A percentile compares a stretch with the other conserved stretches of the same genome.
Evolutionary conservation across 2,797 vertebrate species (phyloP).

Genomic region (Limosa lapponica): DNA sequence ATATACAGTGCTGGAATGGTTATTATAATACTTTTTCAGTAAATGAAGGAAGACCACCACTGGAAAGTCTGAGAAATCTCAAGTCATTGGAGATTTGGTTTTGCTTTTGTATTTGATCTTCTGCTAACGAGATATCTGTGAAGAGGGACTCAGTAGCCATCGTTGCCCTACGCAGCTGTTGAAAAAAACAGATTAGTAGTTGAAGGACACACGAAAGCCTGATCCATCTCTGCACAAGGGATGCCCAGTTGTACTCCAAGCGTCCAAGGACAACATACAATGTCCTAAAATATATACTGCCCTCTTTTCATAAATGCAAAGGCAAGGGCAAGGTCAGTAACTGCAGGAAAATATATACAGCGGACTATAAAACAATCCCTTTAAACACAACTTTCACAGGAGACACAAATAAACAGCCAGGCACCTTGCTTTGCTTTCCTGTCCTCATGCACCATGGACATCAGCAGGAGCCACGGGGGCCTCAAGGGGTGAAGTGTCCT

Average conservation of each 20-base stretch:
- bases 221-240: conserved; percentile 11
- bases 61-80: conserved; percentile 33
- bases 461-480: not conserved
- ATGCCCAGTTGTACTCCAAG: not conserved
- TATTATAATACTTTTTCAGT: conserved; percentile 55
- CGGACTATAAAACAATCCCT: conserved; percentile 38
- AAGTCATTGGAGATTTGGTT: conserved; percentile 28
- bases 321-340: conserved; percentile 37
- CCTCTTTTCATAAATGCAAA: conserved; percentile 60
- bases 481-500: not conserved
- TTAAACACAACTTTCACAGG: conserved; percentile 12
- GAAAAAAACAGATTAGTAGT: not conserved
- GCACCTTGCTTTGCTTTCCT: conserved; percentile 9
- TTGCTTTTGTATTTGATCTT: conserved; percentile 23
- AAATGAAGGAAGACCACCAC: conserved; percentile 55
- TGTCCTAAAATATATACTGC: conserved; percentile 17
- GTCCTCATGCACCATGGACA: not conserved
- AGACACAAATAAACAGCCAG: conserved; percentile 40
- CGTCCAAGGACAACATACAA: not conserved
- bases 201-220: not conserved
- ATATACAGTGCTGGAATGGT: conserved; percentile 69
- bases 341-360: conserved; percentile 55
- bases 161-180: not conserved
- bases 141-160: not conserved
- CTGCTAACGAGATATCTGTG: not conserved